Evolutionary conservation across 2,797 vertebrate genomes (phyloP), one percentile per base, ranked within the genome.

Genomic region (Peromyscus aztecus): DNA sequence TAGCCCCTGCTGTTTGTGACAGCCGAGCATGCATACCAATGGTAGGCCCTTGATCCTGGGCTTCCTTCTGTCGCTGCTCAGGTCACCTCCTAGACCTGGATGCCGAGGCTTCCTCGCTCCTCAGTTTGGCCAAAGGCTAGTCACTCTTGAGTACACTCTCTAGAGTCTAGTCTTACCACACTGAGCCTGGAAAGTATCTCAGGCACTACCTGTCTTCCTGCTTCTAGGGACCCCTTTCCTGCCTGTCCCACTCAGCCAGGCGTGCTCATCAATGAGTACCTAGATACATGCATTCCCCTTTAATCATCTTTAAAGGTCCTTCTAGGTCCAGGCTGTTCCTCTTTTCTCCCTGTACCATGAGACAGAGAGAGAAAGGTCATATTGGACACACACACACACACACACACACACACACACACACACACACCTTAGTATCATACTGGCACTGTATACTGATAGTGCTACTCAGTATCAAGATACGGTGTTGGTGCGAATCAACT

Each of bases 261-360:
- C 29, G 2, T 1, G 57, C 59, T 57, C 40, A 40, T 77, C 23
- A 4, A 9, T 34, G 27, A 29, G 12, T 24, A 49, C 17, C 49
- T 2, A 16, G 71, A 37, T 37, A 49, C 69, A 21, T 16, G 43
- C 61, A 11, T 17, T 61, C 24, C 6, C 40, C 23, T 29, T 49
- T n/a, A 65, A 69, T 12, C 0, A 49, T 10, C 46, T 55, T 83
- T 55, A 6, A 4, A 31, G 5, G 8, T n/a, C 75, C 77, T 75
- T n/a, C 16, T 8, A 0, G 10, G 10, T 31, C 37, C 27, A 4
- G 9, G 34, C 2, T 2, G 16, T 37, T 81, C 55, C 40, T 80
- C 13, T 14, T 40, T 40, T 83, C 55, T 27, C 13, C 23, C 10
- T 2, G 63, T 23, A 76, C 23, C 76, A n/a, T 17, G 63, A 55